Conservation (phyloP, 2,113 vertebrate genomes). For the Zapus hudsonius region DNA sequence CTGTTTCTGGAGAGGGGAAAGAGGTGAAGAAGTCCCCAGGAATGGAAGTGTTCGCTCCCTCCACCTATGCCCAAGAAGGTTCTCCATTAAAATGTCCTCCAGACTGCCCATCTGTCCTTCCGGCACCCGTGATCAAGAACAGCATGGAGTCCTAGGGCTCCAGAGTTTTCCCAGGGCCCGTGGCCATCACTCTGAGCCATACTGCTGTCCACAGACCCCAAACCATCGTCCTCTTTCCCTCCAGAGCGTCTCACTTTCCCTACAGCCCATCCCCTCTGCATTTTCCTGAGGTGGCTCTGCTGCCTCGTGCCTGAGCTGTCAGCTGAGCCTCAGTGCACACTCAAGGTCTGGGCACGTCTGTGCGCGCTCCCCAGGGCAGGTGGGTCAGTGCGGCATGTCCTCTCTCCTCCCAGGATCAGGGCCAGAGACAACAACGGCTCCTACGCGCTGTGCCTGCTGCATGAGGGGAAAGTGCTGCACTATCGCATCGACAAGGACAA, state of each 20-base stretch:
- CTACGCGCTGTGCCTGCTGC: conserved; percentile 93
- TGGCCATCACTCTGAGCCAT: neutral
- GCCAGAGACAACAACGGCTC: conserved; percentile 93
- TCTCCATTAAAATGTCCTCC: neutral
- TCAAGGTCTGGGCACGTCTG: accelerated
- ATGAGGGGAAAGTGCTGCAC: conserved; percentile 93
- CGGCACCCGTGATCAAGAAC: neutral
- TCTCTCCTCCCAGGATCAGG: conserved; percentile 88
- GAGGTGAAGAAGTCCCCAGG: neutral
- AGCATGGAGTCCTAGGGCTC: neutral
- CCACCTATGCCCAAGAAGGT: neutral
- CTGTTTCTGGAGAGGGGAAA: accelerated
- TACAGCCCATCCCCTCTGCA: accelerated
- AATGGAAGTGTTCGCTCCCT: accelerated
- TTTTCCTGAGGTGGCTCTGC: neutral
- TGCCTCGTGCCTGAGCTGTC: neutral
- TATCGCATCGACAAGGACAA: conserved; percentile 96
- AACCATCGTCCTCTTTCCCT: neutral
- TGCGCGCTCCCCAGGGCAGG: accelerated
- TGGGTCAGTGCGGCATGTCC: accelerated
- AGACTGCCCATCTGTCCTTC: accelerated
- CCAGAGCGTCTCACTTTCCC: accelerated
- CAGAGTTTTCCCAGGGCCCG: neutral
- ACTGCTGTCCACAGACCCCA: accelerated
- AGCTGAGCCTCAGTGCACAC: neutral